Evolutionary conservation across 2,888 invertebrate species (phyloP).

Genomic region (Rhorus exstirpatorius): DNA sequence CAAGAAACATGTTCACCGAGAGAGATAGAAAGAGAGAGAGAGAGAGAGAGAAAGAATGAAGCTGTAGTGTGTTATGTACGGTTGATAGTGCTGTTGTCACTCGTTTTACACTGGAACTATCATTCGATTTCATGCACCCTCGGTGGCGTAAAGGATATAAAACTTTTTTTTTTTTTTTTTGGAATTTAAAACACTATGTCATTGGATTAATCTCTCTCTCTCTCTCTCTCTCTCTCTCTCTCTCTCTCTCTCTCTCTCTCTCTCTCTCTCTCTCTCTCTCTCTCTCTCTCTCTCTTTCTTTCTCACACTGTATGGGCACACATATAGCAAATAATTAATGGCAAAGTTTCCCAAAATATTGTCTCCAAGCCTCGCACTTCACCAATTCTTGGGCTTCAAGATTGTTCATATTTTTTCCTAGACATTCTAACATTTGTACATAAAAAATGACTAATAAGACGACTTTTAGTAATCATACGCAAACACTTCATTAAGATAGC

Average conservation of each 20-base stretch:
- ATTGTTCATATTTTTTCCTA: too few species aligned
- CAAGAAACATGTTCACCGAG: conserved; percentile 20
- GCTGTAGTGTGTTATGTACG: neutral
- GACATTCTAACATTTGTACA: too few species aligned
- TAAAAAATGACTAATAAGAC: too few species aligned
- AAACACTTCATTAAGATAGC: too few species aligned
- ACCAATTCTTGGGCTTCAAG: too few species aligned
- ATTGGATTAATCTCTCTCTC: neutral
- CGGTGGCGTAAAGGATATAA: neutral
- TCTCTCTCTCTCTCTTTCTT: neutral
- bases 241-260: neutral
- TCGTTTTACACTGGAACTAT: conserved; percentile 12
- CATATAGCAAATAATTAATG: too few species aligned
- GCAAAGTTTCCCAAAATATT: too few species aligned
- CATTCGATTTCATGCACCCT: neutral
- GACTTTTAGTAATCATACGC: too few species aligned
- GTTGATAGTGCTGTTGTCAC: conserved; percentile 4
- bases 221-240: neutral
- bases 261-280: neutral
- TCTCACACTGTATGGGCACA: neutral
- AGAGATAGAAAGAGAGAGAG: conserved; percentile 17
- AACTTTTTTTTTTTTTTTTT: neutral
- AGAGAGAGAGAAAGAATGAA: conserved; percentile 7
- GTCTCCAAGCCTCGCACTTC: too few species aligned
- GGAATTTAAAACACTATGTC: conserved; percentile 17